phyloP scores from a whole-genome alignment of 64 coral and sea anemone genomes.

The Actinia tenebrosa region DNA sequence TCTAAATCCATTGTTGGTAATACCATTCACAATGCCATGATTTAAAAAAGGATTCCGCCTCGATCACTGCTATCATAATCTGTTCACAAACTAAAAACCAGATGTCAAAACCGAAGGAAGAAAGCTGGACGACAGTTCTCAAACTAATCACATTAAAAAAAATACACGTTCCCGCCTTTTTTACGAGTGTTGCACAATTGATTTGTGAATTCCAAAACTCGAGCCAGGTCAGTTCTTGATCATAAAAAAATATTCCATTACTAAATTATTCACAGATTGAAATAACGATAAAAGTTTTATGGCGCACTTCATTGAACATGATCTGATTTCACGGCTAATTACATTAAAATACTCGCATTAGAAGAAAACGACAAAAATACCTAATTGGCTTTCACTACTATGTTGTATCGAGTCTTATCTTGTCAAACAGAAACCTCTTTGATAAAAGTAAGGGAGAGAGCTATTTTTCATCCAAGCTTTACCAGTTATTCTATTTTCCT shows the following conservation, averaged over 20 bases:
- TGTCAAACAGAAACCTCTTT: neutral
- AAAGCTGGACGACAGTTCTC: neutral
- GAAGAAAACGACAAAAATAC: neutral
- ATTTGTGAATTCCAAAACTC: neutral
- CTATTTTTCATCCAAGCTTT: too few species aligned
- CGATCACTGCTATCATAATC: neutral
- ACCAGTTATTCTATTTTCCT: too few species aligned
- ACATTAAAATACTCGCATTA: constrained; percentile 16
- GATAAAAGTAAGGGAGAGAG: too few species aligned
- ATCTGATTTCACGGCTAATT: constrained; percentile 12
- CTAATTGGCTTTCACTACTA: neutral
- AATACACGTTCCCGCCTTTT: neutral
- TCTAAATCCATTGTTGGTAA: neutral
- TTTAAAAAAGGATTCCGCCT: neutral
- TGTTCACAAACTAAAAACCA: neutral
- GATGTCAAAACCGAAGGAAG: neutral
- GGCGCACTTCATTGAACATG: neutral
- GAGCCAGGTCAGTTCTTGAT: neutral
- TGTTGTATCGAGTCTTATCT: too few species aligned
- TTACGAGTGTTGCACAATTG: neutral
- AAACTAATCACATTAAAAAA: neutral
- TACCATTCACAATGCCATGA: neutral
- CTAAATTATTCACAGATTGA: neutral
- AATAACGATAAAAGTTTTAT: neutral
- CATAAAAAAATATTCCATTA: neutral